Conservation (phyloP, 2,888 invertebrate genomes). For the Scaptomyza caliginosa region DNA sequence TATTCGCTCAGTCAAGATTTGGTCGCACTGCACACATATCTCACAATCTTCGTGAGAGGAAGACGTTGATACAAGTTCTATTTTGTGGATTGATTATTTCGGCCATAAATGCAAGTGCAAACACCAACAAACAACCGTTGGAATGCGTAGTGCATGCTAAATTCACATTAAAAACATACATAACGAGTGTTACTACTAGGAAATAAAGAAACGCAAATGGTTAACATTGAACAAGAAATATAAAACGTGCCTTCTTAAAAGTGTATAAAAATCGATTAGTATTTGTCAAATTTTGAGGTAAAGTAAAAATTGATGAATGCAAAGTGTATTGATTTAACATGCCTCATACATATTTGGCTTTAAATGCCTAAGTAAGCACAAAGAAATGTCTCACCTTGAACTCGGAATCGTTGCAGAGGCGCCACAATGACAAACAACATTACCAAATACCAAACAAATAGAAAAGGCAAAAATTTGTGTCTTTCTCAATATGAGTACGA, state of each 20-base stretch:
- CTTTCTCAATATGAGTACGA: not conserved
- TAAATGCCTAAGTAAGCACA: not conserved
- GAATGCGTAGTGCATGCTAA: constrained; percentile 47
- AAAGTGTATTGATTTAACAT: constrained; percentile 34
- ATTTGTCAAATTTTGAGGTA: constrained; percentile 46
- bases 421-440: not conserved
- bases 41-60: constrained; percentile 13
- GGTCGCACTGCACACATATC: constrained; percentile 35
- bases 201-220: not conserved
- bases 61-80: constrained; percentile 19
- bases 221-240: constrained; percentile 8
- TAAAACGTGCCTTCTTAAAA: constrained; percentile 19
- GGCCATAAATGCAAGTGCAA: constrained; percentile 62
- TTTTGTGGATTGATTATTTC: constrained; percentile 34
- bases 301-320: constrained; percentile 46
- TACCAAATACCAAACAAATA: constrained; percentile 27
- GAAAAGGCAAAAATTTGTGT: constrained; percentile 15
- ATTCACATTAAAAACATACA: constrained; percentile 12
- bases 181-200: not conserved
- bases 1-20: not conserved
- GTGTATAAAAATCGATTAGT: constrained; percentile 50
- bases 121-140: constrained; percentile 28
- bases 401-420: constrained; percentile 24
- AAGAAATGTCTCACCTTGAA: constrained; percentile 46
- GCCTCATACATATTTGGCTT: not conserved